A percentile compares a stretch with the other conserved stretches of the same genome.
phyloP scores from a whole-genome alignment of 2,888 invertebrate genomes.

The Hartigia nigra region DNA sequence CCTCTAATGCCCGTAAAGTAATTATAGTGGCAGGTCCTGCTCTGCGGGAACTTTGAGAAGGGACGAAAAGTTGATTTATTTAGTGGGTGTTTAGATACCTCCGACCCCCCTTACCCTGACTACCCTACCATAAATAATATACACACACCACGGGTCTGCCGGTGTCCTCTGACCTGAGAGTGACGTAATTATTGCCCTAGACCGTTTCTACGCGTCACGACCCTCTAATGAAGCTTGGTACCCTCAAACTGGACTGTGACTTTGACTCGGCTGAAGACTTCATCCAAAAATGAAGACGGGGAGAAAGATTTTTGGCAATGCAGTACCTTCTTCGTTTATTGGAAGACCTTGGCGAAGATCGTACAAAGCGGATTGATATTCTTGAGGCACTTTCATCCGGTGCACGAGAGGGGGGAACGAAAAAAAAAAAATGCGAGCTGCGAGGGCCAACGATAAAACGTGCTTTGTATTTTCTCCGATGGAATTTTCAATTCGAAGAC shows the following conservation, averaged over 20 bases:
- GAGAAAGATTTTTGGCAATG: neutral
- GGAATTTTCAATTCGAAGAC: slow-evolving; percentile 47
- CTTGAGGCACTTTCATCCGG: neutral
- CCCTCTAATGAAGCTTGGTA: neutral
- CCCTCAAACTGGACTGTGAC: neutral
- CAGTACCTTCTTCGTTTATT: neutral
- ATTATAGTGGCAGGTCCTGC: slow-evolving; percentile 40
- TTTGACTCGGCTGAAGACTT: neutral
- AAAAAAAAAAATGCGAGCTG: neutral
- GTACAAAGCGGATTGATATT: neutral
- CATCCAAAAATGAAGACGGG: neutral
- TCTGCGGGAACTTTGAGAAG: slow-evolving; percentile 8
- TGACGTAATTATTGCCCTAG: slow-evolving; percentile 6
- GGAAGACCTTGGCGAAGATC: neutral
- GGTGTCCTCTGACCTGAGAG: slow-evolving; percentile 7
- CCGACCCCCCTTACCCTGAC: neutral
- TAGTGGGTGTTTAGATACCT: slow-evolving; percentile 26
- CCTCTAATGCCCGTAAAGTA: slow-evolving; percentile 46
- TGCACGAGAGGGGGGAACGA: neutral
- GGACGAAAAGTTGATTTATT: slow-evolving; percentile 41
- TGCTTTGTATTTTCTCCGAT: slow-evolving; percentile 17
- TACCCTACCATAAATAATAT: neutral
- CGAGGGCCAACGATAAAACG: neutral
- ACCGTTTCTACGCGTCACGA: neutral
- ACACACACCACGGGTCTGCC: neutral